phyloP scores from a whole-genome alignment of 2,113 vertebrate genomes.

The Nipponia nippon region DNA sequence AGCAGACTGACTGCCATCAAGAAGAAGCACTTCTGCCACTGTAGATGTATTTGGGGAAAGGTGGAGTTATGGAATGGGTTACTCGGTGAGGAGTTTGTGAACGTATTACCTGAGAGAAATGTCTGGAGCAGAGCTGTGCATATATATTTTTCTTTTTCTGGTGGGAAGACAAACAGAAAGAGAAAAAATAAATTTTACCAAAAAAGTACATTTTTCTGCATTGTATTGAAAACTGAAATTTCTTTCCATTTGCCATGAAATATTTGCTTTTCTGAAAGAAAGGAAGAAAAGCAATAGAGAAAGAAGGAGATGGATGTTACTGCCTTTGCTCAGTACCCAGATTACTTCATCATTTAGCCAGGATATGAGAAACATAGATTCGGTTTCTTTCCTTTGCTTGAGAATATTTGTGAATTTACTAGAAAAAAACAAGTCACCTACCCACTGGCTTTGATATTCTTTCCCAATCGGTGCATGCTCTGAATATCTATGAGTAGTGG shows the following conservation, averaged over 20 bases:
- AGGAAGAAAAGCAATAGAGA: background rate
- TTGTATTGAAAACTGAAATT: background rate
- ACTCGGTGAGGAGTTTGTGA: background rate
- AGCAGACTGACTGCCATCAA: background rate
- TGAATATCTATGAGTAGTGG: background rate
- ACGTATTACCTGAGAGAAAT: background rate
- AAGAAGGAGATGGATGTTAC: background rate
- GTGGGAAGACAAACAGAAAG: background rate
- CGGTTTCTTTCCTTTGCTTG: background rate
- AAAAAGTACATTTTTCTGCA: background rate
- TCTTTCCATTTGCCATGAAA: background rate
- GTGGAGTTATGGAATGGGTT: background rate
- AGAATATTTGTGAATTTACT: background rate
- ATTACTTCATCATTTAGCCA: constrained; percentile 24
- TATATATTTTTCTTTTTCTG: background rate
- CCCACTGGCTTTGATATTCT: background rate
- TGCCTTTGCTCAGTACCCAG: background rate
- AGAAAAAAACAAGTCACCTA: background rate
- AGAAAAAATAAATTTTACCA: background rate
- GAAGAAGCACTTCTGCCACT: background rate
- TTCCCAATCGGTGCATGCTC: background rate
- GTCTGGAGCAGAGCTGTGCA: background rate
- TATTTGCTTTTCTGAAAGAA: constrained; percentile 12
- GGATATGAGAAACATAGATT: background rate
- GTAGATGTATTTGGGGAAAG: background rate